Base-by-base conservation (phyloP, 2,888 invertebrate genomes). In the Lacanobia wlatinum region DNA sequence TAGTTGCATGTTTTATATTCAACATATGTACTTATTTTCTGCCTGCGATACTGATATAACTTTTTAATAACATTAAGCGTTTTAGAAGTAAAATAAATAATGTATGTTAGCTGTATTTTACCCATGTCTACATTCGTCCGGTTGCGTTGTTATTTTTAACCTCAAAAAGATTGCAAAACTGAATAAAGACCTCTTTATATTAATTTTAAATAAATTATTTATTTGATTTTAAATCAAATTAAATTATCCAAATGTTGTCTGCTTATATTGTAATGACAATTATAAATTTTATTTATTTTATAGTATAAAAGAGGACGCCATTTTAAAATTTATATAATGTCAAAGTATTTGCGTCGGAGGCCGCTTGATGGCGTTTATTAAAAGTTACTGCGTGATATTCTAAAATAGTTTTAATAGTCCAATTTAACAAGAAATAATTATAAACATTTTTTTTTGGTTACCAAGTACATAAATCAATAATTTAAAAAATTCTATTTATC, bases 361-460 rank as follows among this genome's bases (percentile, higher is more conserved):
- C 18, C 43, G n/a, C 3, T 6, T 69, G 65, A 78, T 61, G 73
- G 64, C 72, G 62, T 21, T 52, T 0, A 16, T 61, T 50, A 10
- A 62, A 50, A 23, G 34, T 23, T 52, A 46, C 10, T 34, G 77
- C 59, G 66, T 67, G 50, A 46, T 60, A 81, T 81, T 78, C 59
- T 81, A 76, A 76, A 79, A 56, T 76, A 78, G 60, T 53, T 50
- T 18, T 56, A 52, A 63, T 53, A 63, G 23, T 56, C 5, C n/a
- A 70, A 60, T 77, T 8, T 28, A 18, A 23, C 16, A 58, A n/a
- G 14, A 28, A 56, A 50, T 16, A 34, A 21, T 34, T 9, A 14
- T 8, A 9, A 9, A 28, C 0, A 5, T 34, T 60, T n/a, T 21
- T 64, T 14, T 46, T 34, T 60, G 23, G 21, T 46, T 62, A 18